Evolutionary conservation across 2,888 invertebrate species (phyloP).

Genomic region (Margaritifera margaritifera): DNA sequence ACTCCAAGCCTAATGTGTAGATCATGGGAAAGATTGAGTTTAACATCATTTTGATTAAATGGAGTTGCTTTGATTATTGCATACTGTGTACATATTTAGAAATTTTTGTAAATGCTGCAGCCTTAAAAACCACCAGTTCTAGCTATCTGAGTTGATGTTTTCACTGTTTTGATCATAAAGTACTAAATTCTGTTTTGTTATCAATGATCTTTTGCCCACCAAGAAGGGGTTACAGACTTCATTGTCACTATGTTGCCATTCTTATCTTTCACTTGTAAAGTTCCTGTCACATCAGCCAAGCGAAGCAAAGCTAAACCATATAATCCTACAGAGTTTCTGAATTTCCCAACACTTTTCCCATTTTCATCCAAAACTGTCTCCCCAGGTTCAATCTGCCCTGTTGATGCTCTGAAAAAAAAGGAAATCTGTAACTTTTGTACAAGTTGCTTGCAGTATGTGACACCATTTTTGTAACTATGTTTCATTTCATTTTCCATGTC

Average conservation of each 20-base stretch:
- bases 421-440: not conserved
- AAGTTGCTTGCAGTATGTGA: no score
- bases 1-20: no score
- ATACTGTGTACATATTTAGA: no score
- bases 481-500: no score
- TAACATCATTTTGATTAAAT: no score
- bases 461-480: no score
- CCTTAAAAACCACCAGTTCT: no score
- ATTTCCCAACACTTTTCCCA: constrained; percentile 80
- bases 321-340: constrained; percentile 74
- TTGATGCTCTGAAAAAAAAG: constrained; percentile 40
- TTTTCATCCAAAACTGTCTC: constrained; percentile 52
- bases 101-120: no score
- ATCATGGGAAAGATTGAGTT: no score
- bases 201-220: constrained; percentile 57
- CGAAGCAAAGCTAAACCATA: constrained; percentile 59
- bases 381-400: constrained; percentile 31
- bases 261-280: constrained; percentile 33
- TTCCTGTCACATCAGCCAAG: constrained; percentile 42
- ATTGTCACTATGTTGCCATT: constrained; percentile 36
- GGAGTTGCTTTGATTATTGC: no score
- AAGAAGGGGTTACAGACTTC: constrained; percentile 43
- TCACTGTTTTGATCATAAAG: not conserved
- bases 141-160: not conserved
- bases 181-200: constrained; percentile 1